Conservation (phyloP, 2,797 vertebrate species). For the Orestias chungarensis region DNA sequence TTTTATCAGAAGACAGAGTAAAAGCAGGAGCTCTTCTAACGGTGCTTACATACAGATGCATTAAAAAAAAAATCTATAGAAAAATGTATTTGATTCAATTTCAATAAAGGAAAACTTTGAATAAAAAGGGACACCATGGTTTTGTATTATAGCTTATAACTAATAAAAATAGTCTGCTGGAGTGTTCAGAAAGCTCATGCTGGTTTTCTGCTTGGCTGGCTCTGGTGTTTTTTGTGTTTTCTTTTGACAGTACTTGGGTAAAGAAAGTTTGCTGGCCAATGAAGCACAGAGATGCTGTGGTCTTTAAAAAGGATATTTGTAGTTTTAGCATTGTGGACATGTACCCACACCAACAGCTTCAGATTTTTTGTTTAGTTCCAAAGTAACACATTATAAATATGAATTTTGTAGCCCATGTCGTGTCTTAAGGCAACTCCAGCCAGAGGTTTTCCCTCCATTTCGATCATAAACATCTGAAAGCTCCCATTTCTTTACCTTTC, state of each 20-base stretch:
- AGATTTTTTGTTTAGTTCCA: background rate
- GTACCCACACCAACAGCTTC: background rate
- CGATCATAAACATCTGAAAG: background rate
- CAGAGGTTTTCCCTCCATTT: too few relatives aligned
- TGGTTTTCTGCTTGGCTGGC: background rate
- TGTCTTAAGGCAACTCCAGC: background rate
- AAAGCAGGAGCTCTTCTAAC: slow-evolving; percentile 7
- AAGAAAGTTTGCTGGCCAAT: background rate
- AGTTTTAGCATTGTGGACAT: background rate
- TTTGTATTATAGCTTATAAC: background rate
- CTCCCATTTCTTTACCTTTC: background rate
- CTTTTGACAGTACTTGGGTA: background rate
- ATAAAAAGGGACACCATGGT: too few relatives aligned
- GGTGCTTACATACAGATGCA: background rate
- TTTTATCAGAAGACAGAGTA: slow-evolving; percentile 11
- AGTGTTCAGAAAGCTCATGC: background rate
- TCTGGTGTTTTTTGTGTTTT: background rate
- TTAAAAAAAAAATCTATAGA: background rate
- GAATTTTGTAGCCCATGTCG: background rate
- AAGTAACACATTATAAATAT: background rate
- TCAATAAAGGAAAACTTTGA: background rate
- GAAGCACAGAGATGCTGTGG: background rate
- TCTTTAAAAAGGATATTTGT: background rate
- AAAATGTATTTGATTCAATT: background rate
- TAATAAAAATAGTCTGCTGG: background rate